These are phyloP conservation scores for Alentia gelatinosa DNA, from an alignment of 2,888 invertebrate species.

Conservation along the genomic window DNA sequence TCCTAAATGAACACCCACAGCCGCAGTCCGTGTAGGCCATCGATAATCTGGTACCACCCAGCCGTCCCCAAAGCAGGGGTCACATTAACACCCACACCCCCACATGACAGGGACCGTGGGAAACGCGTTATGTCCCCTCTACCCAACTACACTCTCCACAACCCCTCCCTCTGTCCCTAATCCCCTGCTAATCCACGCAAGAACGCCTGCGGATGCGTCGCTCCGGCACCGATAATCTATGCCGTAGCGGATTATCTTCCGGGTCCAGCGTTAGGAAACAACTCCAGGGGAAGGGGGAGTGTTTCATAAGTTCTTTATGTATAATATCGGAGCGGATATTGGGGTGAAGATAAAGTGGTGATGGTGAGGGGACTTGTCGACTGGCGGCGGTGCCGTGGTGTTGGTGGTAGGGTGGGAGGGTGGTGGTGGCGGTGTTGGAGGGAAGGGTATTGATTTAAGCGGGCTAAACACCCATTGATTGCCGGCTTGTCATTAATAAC, in stretches of 20 bases:
- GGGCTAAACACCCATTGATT: constrained; percentile 35
- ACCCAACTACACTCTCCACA: not conserved
- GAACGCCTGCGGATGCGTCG: too few species aligned
- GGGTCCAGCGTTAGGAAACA: not conserved
- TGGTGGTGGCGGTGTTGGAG: not conserved
- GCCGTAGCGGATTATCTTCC: not conserved
- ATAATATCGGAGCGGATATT: not conserved
- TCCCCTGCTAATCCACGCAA: not conserved
- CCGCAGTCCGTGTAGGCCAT: not conserved
- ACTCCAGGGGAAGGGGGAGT: not conserved
- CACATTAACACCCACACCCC: too few species aligned
- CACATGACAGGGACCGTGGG: not conserved
- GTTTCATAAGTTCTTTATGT: not conserved
- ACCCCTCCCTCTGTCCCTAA: not conserved
- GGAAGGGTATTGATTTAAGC: constrained; percentile 6
- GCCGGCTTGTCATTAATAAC: not conserved
- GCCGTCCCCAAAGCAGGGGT: too few species aligned
- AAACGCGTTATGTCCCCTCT: too few species aligned
- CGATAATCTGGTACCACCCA: not conserved
- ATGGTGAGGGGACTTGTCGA: not conserved
- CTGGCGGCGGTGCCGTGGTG: not conserved
- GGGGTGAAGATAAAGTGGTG: not conserved
- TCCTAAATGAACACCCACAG: not conserved
- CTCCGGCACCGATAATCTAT: not conserved
- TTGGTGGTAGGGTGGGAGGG: not conserved